These are phyloP conservation scores for Temnothorax ravouxi DNA, from an alignment of 2,888 invertebrate species.

Conservation along the genomic window DNA sequence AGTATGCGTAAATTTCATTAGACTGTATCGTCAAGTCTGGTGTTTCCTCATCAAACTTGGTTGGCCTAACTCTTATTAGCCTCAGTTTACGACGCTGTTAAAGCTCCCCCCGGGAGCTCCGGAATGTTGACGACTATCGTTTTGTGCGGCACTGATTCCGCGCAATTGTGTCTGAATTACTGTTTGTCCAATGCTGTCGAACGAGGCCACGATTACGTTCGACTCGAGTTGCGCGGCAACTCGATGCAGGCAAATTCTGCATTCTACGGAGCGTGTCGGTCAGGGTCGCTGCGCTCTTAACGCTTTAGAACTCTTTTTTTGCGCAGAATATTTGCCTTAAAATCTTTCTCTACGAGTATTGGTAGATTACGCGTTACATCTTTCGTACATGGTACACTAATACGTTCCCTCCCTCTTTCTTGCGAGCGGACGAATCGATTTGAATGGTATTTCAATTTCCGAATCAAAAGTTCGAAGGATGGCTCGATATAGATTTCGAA, in stretches of 20 bases:
- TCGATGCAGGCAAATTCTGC: slow-evolving; percentile 49
- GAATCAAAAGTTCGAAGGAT: background rate
- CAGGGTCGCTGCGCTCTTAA: slow-evolving; percentile 59
- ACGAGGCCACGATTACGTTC: slow-evolving; percentile 45
- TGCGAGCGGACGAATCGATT: background rate
- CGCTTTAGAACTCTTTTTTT: slow-evolving; percentile 21
- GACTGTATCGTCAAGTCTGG: background rate
- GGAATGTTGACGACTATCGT: slow-evolving; percentile 46
- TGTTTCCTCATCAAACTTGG: background rate
- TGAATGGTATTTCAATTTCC: background rate
- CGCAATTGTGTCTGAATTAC: slow-evolving; percentile 74
- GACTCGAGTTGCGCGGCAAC: slow-evolving; percentile 27
- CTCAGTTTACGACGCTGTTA: slow-evolving; percentile 3
- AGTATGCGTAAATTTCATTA: background rate
- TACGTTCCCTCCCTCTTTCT: background rate
- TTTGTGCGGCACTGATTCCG: slow-evolving; percentile 64
- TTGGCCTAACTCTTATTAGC: background rate
- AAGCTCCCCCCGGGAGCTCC: slow-evolving; percentile 33
- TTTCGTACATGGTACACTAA: background rate
- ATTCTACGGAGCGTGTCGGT: slow-evolving; percentile 62
- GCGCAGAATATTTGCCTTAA: background rate
- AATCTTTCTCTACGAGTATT: background rate
- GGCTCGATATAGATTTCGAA: background rate
- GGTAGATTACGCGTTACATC: background rate
- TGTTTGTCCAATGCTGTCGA: slow-evolving; percentile 62